phyloP scores from a whole-genome alignment of 2,113 vertebrate species.

The Lagenorhynchus albirostris region DNA sequence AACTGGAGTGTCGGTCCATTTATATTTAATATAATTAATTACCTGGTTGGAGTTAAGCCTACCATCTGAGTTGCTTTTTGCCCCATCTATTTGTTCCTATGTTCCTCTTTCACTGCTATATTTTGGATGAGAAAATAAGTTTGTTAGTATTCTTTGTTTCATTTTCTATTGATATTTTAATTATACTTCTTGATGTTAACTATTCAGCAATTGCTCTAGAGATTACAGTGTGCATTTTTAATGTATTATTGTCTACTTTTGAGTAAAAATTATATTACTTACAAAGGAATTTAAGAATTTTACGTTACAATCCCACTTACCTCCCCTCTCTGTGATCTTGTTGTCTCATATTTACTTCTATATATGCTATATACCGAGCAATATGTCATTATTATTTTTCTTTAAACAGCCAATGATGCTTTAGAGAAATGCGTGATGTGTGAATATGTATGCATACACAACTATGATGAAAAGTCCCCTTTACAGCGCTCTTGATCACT shows the following conservation, averaged over 20 bases:
- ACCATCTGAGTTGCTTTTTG: not conserved
- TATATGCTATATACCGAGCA: not conserved
- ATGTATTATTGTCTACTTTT: not conserved
- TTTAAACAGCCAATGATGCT: too few relatives aligned
- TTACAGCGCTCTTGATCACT: not conserved
- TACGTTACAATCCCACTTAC: not conserved
- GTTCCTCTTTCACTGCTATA: not conserved
- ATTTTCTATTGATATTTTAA: not conserved
- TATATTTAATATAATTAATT: not conserved
- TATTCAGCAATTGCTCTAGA: not conserved
- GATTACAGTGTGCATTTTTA: not conserved
- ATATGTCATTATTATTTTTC: not conserved
- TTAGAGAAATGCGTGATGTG: not conserved
- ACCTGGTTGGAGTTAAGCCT: not conserved
- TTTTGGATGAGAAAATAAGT: not conserved
- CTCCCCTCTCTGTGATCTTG: not conserved
- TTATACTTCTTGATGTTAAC: not conserved
- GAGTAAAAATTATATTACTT: not conserved
- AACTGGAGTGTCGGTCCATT: not conserved
- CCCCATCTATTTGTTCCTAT: not conserved
- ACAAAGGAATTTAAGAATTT: not conserved
- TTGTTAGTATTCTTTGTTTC: not conserved
- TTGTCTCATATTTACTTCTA: not conserved
- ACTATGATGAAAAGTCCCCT: not conserved
- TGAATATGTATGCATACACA: not conserved